phyloP scores from a whole-genome alignment of 2,113 vertebrate species.

The Raja brachyura region DNA sequence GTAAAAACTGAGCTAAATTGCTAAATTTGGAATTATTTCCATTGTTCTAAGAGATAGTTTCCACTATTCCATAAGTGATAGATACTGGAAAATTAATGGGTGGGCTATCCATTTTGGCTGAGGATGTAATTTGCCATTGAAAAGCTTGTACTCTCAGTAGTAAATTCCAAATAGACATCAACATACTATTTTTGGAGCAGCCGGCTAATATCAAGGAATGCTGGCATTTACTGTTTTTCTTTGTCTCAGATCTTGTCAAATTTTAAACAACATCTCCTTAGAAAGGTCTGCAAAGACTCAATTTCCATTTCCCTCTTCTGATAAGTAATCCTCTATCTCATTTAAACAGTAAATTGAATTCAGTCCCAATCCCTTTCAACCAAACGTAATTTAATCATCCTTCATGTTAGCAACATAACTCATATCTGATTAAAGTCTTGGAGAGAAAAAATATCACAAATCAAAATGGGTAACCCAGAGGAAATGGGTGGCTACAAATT shows the following conservation, averaged over 20 bases:
- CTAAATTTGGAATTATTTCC: background rate
- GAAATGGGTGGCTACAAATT: background rate
- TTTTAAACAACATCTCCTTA: background rate
- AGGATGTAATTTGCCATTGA: background rate
- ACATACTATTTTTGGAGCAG: background rate
- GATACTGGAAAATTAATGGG: background rate
- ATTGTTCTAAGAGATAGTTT: background rate
- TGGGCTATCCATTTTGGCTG: background rate
- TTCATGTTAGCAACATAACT: background rate
- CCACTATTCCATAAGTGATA: background rate
- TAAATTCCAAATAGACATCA: background rate
- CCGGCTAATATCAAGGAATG: background rate
- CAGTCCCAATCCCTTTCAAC: background rate
- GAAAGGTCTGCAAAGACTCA: background rate
- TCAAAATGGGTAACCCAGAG: background rate
- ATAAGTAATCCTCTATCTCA: background rate
- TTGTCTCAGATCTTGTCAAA: background rate
- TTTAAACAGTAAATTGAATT: constrained; percentile 3
- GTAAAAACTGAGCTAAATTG: background rate
- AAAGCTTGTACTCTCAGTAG: background rate
- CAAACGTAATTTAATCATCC: background rate
- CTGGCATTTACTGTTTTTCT: background rate
- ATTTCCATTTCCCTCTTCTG: background rate
- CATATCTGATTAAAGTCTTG: background rate
- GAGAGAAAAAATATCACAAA: background rate